phyloP scores from a whole-genome alignment of 2,797 vertebrate genomes.

The Cossypha niveicapilla region DNA sequence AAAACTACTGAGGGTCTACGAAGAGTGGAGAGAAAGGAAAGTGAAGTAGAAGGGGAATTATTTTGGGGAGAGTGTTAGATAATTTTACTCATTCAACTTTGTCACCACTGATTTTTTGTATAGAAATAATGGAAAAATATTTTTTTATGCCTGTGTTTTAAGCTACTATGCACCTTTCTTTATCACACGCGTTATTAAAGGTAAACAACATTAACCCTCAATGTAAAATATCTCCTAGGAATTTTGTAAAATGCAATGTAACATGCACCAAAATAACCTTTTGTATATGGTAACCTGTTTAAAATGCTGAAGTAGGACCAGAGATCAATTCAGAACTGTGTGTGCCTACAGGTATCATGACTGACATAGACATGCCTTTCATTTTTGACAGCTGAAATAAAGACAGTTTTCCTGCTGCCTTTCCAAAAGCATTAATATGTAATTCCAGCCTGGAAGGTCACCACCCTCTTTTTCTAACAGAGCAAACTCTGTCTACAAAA shows the following conservation, averaged over 20 bases:
- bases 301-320: not conserved
- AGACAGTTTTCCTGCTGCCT: not conserved
- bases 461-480: not conserved
- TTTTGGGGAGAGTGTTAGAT: not conserved
- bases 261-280: not conserved
- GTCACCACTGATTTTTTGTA: not conserved
- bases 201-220: not conserved
- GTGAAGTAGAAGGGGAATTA: not conserved
- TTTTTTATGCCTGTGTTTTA: not conserved
- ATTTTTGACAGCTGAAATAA: not conserved
- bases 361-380: not conserved
- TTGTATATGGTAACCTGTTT: not conserved
- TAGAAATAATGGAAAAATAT: not conserved
- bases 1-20: not conserved
- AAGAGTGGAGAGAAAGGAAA: not conserved
- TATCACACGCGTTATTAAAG: not conserved
- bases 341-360: not conserved
- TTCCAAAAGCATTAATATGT: not conserved
- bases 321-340: accelerated
- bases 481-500: not conserved
- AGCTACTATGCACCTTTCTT: not conserved
- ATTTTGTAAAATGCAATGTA: not conserved
- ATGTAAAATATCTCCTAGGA: not conserved
- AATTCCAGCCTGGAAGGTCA: not conserved
- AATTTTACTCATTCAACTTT: not conserved